A percentile compares a stretch with the other conserved stretches of the same genome.
Conservation (phyloP, 2,797 vertebrate species). For the Pseudochirops cupreus region DNA sequence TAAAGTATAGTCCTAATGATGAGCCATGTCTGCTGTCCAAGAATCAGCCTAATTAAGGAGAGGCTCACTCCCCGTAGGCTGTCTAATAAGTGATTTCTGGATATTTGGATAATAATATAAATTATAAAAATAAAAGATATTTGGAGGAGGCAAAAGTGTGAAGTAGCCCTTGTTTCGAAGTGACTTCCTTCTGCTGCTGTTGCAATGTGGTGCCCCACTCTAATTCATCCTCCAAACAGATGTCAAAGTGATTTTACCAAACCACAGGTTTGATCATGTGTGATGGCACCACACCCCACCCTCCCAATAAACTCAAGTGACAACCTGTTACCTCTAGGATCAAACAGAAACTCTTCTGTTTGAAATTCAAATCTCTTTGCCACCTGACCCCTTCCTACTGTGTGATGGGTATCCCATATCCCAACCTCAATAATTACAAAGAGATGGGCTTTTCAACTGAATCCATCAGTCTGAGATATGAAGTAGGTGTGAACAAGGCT, state of each 20-base stretch:
- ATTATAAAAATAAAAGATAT: background rate
- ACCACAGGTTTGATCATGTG: background rate
- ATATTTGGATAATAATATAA: background rate
- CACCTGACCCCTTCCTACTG: background rate
- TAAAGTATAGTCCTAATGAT: background rate
- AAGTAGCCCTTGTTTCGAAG: background rate
- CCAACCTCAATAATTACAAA: background rate
- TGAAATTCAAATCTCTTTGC: background rate
- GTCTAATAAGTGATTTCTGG: background rate
- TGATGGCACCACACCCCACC: background rate
- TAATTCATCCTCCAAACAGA: background rate
- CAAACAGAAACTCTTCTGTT: background rate
- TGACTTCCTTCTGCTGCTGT: background rate
- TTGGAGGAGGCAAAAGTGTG: background rate
- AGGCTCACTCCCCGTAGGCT: background rate
- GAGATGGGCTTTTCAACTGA: background rate
- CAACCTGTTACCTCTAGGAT: background rate
- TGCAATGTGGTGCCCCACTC: background rate
- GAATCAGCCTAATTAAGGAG: background rate
- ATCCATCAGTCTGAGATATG: background rate
- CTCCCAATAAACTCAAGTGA: background rate
- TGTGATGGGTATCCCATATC: background rate
- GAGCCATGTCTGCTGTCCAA: background rate
- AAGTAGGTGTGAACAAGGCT: background rate
- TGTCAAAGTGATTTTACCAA: background rate